These are phyloP conservation scores for Forficula auricularia DNA, from an alignment of 1,140 invertebrate species.

Conservation along the genomic window DNA sequence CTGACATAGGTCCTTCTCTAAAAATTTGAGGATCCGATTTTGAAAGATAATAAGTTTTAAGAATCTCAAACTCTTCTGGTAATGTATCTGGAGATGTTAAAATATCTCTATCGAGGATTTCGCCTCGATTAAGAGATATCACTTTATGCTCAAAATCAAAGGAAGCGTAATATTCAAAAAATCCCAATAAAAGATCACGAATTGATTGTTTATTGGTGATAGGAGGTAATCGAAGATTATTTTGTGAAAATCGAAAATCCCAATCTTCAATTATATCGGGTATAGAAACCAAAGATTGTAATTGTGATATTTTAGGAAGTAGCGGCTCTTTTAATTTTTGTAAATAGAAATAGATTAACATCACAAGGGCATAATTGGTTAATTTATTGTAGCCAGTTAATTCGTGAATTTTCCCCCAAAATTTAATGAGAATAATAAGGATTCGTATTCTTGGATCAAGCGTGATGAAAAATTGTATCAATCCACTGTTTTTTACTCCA, in stretches of 20 bases:
- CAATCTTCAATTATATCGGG: constrained; percentile 25
- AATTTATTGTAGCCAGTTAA: constrained; percentile 30
- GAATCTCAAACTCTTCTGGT: constrained; percentile 17
- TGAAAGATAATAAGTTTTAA: too few species aligned
- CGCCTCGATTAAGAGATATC: constrained; percentile 29
- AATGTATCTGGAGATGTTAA: constrained; percentile 19
- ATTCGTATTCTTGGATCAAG: constrained; percentile 34
- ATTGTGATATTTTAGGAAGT: constrained; percentile 24
- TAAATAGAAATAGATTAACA: constrained; percentile 43
- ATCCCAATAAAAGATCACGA: constrained; percentile 26
- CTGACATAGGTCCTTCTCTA: too few species aligned
- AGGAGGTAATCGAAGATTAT: constrained; percentile 10
- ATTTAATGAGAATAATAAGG: constrained; percentile 43
- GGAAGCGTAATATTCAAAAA: constrained; percentile 28
- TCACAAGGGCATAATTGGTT: constrained; percentile 39
- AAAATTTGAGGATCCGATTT: too few species aligned
- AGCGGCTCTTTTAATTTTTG: constrained; percentile 31
- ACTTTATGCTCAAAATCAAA: constrained; percentile 28
- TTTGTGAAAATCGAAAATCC: constrained; percentile 28
- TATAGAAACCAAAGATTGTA: constrained; percentile 19
- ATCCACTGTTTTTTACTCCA: constrained; percentile 38
- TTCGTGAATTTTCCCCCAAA: constrained; percentile 42
- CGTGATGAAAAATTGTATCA: constrained; percentile 37
- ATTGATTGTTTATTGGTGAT: constrained; percentile 17
- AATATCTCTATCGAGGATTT: constrained; percentile 18